Evolutionary conservation across 2,797 vertebrate genomes (phyloP).

Genomic region (Peromyscus aztecus): DNA sequence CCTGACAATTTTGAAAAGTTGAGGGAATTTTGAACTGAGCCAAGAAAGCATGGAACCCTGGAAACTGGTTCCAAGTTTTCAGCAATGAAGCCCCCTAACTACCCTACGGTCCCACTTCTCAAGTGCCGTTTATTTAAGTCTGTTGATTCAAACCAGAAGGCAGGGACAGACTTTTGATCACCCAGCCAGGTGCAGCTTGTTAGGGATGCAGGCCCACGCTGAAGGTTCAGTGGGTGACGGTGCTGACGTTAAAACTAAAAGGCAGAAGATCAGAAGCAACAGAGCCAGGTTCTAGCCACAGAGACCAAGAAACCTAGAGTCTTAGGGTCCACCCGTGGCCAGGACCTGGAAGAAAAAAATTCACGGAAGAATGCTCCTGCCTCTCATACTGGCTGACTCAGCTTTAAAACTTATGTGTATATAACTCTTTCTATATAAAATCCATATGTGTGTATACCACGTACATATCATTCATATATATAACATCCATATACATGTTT

Average conservation of each 20-base stretch:
- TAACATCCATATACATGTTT: background rate
- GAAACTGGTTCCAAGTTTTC: background rate
- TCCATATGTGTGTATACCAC: background rate
- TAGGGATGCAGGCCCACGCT: background rate
- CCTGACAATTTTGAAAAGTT: background rate
- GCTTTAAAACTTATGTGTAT: background rate
- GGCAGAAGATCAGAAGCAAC: background rate
- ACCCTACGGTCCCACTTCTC: background rate
- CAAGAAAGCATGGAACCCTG: background rate
- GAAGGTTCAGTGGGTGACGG: background rate
- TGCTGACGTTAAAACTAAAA: background rate
- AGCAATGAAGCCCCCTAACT: background rate
- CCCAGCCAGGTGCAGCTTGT: background rate
- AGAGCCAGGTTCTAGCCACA: background rate
- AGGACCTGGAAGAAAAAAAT: background rate
- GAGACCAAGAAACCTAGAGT: background rate
- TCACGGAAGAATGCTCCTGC: background rate
- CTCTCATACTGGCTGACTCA: background rate
- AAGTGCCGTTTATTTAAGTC: background rate
- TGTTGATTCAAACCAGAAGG: constrained; percentile 27
- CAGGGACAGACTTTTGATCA: background rate
- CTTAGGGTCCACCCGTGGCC: background rate
- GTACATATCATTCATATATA: background rate
- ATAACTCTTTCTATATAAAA: background rate
- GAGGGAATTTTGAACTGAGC: background rate